Percentiles rank a stretch among this genome's conserved stretches.
Conservation (phyloP, 1,140 invertebrate genomes). For the Hyles euphorbiae region DNA sequence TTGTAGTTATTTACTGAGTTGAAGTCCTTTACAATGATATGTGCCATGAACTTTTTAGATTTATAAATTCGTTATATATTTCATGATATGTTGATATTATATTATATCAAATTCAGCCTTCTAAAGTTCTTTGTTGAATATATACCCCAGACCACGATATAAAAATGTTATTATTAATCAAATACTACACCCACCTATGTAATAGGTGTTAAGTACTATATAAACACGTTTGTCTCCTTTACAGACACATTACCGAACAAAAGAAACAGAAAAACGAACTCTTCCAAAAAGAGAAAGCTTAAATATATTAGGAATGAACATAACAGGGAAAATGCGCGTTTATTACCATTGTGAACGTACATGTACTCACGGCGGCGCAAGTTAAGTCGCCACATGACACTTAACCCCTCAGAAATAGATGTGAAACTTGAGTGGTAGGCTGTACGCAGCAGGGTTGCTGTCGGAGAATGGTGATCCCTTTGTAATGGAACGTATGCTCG, state of each 20-base stretch:
- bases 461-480: conserved; percentile 35
- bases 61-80: too few species aligned
- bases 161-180: too few species aligned
- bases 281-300: conserved; percentile 14
- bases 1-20: too few species aligned
- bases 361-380: conserved; percentile 10
- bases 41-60: too few species aligned
- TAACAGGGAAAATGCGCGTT: conserved; percentile 44
- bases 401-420: conserved; percentile 3
- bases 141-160: too few species aligned
- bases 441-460: conserved; percentile 3
- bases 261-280: neutral
- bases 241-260: neutral
- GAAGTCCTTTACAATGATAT: too few species aligned
- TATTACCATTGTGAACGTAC: conserved; percentile 29
- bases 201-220: too few species aligned
- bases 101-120: too few species aligned
- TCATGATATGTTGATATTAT: too few species aligned
- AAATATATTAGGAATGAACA: conserved; percentile 28
- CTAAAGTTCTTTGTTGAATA: too few species aligned
- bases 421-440: conserved; percentile 1
- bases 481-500: conserved; percentile 45
- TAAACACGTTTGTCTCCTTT: too few species aligned
- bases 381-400: neutral
- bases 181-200: too few species aligned